Percentiles rank a stretch among this genome's conserved stretches.
Conservation (phyloP, 2,888 invertebrate species). For the Drosophila trichaetosa region DNA sequence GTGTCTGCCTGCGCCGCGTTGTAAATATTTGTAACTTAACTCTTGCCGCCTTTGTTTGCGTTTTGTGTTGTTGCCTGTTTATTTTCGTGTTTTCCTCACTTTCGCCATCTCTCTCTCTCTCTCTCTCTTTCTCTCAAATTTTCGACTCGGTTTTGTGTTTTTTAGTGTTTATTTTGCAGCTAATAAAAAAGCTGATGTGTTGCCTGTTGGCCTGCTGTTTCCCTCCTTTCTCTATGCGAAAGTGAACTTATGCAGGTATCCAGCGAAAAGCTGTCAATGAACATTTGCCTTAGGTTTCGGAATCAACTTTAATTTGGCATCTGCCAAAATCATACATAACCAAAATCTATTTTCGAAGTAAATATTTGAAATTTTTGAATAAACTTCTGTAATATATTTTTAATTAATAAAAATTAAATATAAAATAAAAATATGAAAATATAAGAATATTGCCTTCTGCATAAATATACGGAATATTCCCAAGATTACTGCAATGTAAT, state of each 20-base stretch:
- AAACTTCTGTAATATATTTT: background rate
- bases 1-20: constrained; percentile 47
- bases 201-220: constrained; percentile 43
- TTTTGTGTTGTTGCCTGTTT: constrained; percentile 65
- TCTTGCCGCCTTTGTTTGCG: constrained; percentile 72
- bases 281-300: constrained; percentile 43
- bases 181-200: constrained; percentile 76
- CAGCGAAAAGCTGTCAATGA: constrained; percentile 51
- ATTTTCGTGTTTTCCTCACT: constrained; percentile 56
- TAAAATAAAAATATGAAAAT: background rate
- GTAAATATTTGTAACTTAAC: constrained; percentile 80
- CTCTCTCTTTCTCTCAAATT: background rate
- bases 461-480: too few species aligned
- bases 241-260: constrained; percentile 46
- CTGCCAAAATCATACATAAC: constrained; percentile 6
- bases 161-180: constrained; percentile 65
- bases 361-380: background rate
- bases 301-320: constrained; percentile 9
- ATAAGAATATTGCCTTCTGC: background rate
- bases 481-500: too few species aligned
- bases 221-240: constrained; percentile 30
- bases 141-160: constrained; percentile 2
- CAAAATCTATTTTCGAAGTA: background rate
- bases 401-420: background rate
- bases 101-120: background rate